Evolutionary conservation across 2,113 vertebrate species (phyloP).

Genomic region (Petromus typicus): DNA sequence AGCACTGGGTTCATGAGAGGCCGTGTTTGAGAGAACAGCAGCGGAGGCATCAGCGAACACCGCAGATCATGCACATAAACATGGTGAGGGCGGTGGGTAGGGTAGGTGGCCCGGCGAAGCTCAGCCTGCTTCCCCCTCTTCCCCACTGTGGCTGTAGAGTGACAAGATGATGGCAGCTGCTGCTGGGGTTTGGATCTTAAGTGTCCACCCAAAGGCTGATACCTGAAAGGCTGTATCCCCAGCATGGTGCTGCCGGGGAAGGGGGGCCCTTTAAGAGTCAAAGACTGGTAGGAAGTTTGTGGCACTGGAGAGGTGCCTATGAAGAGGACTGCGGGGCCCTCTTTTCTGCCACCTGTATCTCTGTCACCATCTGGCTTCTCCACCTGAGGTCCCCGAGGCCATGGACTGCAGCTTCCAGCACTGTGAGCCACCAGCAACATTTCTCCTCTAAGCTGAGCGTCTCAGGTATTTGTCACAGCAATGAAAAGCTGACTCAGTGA

Average conservation of each 20-base stretch:
- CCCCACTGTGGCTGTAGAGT: not conserved
- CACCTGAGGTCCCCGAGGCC: not conserved
- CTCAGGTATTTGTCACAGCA: not conserved
- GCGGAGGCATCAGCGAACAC: constrained; percentile 5
- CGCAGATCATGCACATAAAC: not conserved
- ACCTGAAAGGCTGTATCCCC: not conserved
- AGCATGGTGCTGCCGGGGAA: not conserved
- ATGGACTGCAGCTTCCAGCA: not conserved
- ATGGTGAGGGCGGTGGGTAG: not conserved
- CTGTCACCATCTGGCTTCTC: not conserved
- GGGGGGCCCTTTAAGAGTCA: not conserved
- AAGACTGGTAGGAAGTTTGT: not conserved
- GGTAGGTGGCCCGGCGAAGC: not conserved
- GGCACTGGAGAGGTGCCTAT: not conserved
- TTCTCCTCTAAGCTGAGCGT: not conserved
- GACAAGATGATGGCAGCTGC: not conserved
- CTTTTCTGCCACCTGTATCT: not conserved
- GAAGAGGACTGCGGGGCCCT: not conserved
- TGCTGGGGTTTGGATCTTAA: not conserved
- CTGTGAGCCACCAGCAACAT: not conserved
- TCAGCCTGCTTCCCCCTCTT: not conserved
- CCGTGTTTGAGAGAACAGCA: not conserved
- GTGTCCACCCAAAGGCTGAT: not conserved
- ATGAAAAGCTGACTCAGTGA: not conserved
- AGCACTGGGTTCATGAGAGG: not conserved